These are phyloP conservation scores for Synergus gifuensis DNA, from an alignment of 2,888 invertebrate species.

Conservation along the genomic window DNA sequence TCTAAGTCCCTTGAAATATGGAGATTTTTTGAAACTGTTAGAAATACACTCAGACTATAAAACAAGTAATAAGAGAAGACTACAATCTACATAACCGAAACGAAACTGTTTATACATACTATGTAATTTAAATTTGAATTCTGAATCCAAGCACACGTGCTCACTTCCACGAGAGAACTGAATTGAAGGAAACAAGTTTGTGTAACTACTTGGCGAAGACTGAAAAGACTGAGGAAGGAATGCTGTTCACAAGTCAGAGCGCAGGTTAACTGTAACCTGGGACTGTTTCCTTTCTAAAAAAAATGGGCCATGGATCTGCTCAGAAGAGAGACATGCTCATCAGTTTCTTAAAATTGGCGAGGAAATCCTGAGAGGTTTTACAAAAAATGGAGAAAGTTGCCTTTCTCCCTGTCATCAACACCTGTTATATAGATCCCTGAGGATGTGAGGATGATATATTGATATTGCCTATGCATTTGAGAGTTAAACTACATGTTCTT, in stretches of 20 bases:
- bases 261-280: conserved; percentile 38
- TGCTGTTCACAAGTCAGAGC: conserved; percentile 33
- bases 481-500: background rate
- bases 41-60: background rate
- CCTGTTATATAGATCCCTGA: conserved; percentile 1
- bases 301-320: conserved; percentile 40
- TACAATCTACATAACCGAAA: background rate
- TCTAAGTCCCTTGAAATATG: background rate
- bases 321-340: conserved; percentile 32
- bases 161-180: conserved; percentile 34
- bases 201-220: conserved; percentile 25
- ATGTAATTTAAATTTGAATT: background rate
- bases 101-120: background rate
- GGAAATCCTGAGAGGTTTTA: conserved; percentile 16
- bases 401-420: conserved; percentile 35
- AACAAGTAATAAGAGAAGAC: background rate
- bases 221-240: conserved; percentile 21
- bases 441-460: conserved; percentile 15
- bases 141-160: conserved; percentile 11
- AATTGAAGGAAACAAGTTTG: conserved; percentile 13
- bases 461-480: background rate
- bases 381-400: conserved; percentile 37
- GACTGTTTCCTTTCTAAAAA: conserved; percentile 42
- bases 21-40: background rate
- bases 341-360: conserved; percentile 29